Evolutionary conservation across 2,888 invertebrate genomes (phyloP).

Genomic region (Agrochola circellaris): DNA sequence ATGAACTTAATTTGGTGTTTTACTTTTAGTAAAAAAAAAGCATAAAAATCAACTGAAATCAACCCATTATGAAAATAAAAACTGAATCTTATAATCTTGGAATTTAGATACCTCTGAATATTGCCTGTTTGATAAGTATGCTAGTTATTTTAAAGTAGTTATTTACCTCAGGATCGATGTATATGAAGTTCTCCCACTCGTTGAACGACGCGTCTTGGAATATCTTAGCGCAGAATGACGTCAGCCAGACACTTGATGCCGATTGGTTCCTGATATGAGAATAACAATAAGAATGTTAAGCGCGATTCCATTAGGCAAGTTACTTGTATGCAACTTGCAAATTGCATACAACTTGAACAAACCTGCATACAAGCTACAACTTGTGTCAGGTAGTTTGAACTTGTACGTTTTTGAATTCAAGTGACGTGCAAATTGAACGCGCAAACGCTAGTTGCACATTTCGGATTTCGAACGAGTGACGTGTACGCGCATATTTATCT

Average conservation of each 20-base stretch:
- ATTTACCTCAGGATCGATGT: conserved; percentile 95
- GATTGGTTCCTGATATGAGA: conserved; percentile 93
- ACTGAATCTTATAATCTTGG: neutral
- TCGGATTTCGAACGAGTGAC: too few relatives aligned
- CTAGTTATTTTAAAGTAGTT: neutral
- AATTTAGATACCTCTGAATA: neutral
- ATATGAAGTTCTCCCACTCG: conserved; percentile 99
- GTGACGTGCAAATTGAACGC: too few relatives aligned
- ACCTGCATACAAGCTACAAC: too few relatives aligned
- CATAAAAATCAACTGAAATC: too few relatives aligned
- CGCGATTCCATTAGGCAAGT: too few relatives aligned
- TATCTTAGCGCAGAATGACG: conserved; percentile 96
- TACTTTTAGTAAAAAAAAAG: too few relatives aligned
- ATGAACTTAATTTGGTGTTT: neutral
- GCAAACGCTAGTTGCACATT: too few relatives aligned
- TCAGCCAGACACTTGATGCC: conserved; percentile 96
- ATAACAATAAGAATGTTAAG: neutral
- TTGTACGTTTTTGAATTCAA: too few relatives aligned
- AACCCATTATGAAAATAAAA: neutral
- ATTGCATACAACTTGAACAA: too few relatives aligned
- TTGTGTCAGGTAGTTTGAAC: too few relatives aligned
- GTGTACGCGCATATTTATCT: too few relatives aligned
- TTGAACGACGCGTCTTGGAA: conserved; percentile 98
- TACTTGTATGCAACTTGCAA: too few relatives aligned
- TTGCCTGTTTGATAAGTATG: neutral